These are phyloP conservation scores for Meloidogyne chitwoodi DNA, from an alignment of 1,140 invertebrate species.

Conservation along the genomic window DNA sequence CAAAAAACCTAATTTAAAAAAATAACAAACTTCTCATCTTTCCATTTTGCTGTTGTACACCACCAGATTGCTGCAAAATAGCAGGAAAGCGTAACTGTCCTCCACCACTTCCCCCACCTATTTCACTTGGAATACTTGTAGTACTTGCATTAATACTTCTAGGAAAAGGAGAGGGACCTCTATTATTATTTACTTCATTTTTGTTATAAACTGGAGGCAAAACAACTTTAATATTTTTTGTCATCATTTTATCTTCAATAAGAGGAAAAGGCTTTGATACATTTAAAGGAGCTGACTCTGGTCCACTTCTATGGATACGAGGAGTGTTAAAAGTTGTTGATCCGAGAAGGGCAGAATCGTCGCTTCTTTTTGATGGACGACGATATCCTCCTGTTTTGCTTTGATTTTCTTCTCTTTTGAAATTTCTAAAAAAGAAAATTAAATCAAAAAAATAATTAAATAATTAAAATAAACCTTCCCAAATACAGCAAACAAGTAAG, in stretches of 20 bases:
- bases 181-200: not conserved
- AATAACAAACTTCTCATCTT: not conserved
- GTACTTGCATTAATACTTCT: not conserved
- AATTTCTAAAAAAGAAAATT: slow-evolving; percentile 9
- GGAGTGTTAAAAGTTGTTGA: not conserved
- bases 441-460: not conserved
- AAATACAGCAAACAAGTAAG: slow-evolving; percentile 29
- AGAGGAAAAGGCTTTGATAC: not conserved
- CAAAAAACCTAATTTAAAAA: too few species aligned
- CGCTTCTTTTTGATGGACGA: not conserved
- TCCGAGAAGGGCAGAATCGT: not conserved
- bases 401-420: not conserved
- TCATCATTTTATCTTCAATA: not conserved
- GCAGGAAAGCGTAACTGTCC: slow-evolving; percentile 10
- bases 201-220: not conserved
- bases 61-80: not conserved
- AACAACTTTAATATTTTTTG: not conserved
- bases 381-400: not conserved
- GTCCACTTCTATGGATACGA: not conserved
- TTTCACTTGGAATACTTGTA: not conserved
- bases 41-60: not conserved
- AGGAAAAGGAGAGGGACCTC: not conserved
- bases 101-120: not conserved
- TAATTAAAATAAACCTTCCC: slow-evolving; percentile 23
- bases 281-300: not conserved